Evolutionary conservation across 2,797 vertebrate species (phyloP), one percentile per base, ranked within the genome.

Genomic region (Crocidura indochinensis): DNA sequence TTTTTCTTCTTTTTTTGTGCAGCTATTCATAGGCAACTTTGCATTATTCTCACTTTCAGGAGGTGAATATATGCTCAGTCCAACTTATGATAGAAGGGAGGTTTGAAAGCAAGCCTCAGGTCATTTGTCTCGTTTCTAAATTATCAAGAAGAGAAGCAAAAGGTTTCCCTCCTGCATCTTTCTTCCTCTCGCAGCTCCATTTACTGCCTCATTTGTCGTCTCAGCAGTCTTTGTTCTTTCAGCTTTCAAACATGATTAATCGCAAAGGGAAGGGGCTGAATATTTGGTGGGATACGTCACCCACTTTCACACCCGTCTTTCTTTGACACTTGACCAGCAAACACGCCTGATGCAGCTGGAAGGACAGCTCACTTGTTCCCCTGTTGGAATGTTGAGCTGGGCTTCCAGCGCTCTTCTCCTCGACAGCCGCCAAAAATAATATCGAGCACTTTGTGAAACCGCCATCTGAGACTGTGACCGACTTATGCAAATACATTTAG

Each of bases 401-500:
- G 78, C 92, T 64, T 64, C 73, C 86, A 89, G 73, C 62, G n/a
- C 92, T 94, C 93, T 96, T 65, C 90, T 90, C 89, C 96, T 96
- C 46, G 62, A 68, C 44, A 75, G 94, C 86, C 47, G 97, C 96
- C 97, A 96, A 88, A 73, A 95, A 96, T 95, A 97, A 97, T 88
- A 78, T 89, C 97, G 97, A 94, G 96, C 94, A 31, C 64, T 94
- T 78, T 76, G 27, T 95, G 84, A 92, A 90, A 73, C 49, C 89
- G 92, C 82, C 92, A 80, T 92, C 96, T 96, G 90, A 97, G 95
- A 87, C 88, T 90, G 89, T 91, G 90, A 91, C 80, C 88, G 92
- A 92, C 93, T 93, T 95, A 94, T 69, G 14, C 94, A 96, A 97
- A 97, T 97, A 75, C 93, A 95, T 96, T 95, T 95, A 94, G 96